Base-by-base conservation (phyloP, 2,888 invertebrate species). In the Lucinisca nassula region DNA sequence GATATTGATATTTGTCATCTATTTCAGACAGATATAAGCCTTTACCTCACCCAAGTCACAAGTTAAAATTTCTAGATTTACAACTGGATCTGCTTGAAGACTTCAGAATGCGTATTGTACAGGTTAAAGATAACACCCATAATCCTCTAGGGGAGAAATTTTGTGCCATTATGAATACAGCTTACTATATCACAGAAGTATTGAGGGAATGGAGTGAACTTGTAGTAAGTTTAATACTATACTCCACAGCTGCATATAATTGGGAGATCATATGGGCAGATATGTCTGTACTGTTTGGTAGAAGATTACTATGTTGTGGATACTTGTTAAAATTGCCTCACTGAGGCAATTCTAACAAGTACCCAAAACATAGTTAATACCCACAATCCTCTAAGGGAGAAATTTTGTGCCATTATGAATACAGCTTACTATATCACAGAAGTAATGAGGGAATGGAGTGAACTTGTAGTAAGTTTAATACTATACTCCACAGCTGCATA, bases 51-150 rank as follows among this genome's bases (percentile, higher is more conserved):
- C 98, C 98, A 0, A 85, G 91, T 3, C 93, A 94, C 86, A 94
- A 94, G 74, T 85, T 96, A 82, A 98, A 98, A 95, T 99, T 99
- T 96, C 97, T 99, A 35, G 98, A 98, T 89, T 97, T 99, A 2
- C 99, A 99, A 96, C 96, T 98, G 30, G 98, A 99, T 94, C 96
- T 99, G 72, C 97, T 99, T 81, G 99, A 99, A 93, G 99, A 99
- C 95, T 98, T 98, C 97, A 97, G 99, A 40, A 97, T 98, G 21
- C 97, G 99, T 74, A 97, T 99, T 74, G 97, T 98, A 10, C 99
- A 99, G 96, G 96, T 99, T 73, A 97, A 97, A 72, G 97, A 97
- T 70, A 97, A 97, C 93, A 92, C 94, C 70, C 92, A 93, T 38
- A 92, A 93, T 67, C 97, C 97, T 21, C 96, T 97, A 40, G 97